A percentile compares a stretch with the other conserved stretches of the same genome.
Conservation (phyloP, 1,140 invertebrate species). For the Drosophila nikananu region DNA sequence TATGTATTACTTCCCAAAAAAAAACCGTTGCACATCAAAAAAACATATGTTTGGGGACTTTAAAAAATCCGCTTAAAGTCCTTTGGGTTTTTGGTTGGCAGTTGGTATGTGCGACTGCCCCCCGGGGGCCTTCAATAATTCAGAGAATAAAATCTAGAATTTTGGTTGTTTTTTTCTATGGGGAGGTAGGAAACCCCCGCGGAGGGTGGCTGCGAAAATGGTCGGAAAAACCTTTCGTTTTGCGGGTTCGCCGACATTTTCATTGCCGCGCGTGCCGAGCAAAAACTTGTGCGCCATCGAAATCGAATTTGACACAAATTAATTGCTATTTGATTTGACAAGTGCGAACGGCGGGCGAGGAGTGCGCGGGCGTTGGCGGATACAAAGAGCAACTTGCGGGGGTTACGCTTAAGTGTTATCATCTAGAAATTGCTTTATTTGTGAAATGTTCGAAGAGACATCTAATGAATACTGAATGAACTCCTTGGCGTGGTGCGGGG, state of each 20-base stretch:
- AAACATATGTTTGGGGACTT: constrained; percentile 26
- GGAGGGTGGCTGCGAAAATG: constrained; percentile 24
- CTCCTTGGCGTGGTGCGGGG: constrained; percentile 55
- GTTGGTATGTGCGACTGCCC: constrained; percentile 10
- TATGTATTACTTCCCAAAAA: constrained; percentile 4
- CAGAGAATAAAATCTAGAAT: constrained; percentile 24
- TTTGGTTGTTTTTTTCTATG: background rate
- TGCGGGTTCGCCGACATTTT: constrained; percentile 35
- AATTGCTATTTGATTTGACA: constrained; percentile 55
- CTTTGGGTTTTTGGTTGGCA: constrained; percentile 8
- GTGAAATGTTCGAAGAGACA: constrained; percentile 50
- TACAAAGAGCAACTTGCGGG: constrained; percentile 21
- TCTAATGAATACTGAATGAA: constrained; percentile 63
- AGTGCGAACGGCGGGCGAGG: constrained; percentile 16
- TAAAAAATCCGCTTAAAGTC: constrained; percentile 22
- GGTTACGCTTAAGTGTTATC: constrained; percentile 50
- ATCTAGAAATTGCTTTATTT: constrained; percentile 64
- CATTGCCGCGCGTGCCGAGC: constrained; percentile 27
- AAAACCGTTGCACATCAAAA: constrained; percentile 5
- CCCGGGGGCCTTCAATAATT: constrained; percentile 36
- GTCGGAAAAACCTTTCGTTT: constrained; percentile 28
- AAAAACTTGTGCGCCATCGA: constrained; percentile 50
- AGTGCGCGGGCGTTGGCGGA: background rate
- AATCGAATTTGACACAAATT: constrained; percentile 57
- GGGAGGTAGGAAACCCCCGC: background rate